A percentile compares a stretch with the other conserved stretches of the same genome.
Conservation (phyloP, 2,113 vertebrate genomes). For the Mirounga angustirostris region DNA sequence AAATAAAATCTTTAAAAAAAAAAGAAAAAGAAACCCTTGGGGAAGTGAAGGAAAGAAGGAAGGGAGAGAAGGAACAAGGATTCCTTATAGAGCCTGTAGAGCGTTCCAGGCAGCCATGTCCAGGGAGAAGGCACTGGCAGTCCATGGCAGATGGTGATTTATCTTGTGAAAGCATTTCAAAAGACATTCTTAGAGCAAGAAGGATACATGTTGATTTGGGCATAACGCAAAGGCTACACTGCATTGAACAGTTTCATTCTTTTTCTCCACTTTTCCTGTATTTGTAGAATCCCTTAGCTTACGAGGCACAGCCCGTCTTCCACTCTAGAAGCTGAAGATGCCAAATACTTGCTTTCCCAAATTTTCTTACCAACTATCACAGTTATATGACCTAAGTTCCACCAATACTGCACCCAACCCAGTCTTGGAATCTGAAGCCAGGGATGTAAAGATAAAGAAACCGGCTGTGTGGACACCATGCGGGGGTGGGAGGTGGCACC, state of each 20-base stretch:
- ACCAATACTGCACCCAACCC: background rate
- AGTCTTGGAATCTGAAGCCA: background rate
- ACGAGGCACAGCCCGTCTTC: background rate
- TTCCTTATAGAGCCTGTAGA: background rate
- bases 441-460: background rate
- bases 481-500: background rate
- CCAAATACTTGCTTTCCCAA: background rate
- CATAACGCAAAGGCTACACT: background rate
- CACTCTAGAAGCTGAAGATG: background rate
- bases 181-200: background rate
- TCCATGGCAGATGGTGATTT: background rate
- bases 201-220: background rate
- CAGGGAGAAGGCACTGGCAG: background rate
- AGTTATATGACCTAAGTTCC: background rate
- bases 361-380: background rate
- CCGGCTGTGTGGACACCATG: background rate
- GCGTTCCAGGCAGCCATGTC: background rate
- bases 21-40: background rate
- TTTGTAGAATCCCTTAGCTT: background rate
- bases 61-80: background rate
- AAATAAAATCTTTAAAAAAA: no score
- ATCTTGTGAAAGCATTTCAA: background rate
- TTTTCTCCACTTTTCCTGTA: background rate
- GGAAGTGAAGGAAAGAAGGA: background rate
- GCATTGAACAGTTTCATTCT: background rate